These are phyloP conservation scores for Actenoides lindsayi DNA, from an alignment of 2,113 vertebrate species.

Conservation along the genomic window DNA sequence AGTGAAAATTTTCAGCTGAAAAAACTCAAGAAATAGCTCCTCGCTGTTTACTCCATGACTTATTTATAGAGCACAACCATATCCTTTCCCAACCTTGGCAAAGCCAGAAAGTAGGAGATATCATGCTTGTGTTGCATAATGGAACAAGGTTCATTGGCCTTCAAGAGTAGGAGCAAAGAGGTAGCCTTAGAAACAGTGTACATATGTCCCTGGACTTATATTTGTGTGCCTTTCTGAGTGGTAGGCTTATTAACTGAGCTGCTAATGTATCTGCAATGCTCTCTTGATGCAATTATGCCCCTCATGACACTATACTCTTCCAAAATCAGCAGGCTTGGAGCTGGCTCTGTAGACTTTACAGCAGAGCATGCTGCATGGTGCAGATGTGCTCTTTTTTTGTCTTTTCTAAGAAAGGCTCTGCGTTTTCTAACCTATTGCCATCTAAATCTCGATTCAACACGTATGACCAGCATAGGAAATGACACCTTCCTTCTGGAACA, in stretches of 20 bases:
- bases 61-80: not conserved
- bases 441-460: not conserved
- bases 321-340: not conserved
- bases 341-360: not conserved
- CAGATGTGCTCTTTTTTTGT: not conserved
- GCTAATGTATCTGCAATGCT: not conserved
- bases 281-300: rapidly evolving
- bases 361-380: not conserved
- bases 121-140: not conserved
- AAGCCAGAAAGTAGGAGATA: not conserved
- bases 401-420: not conserved
- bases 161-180: not conserved
- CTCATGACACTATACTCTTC: not conserved
- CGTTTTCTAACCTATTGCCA: not conserved
- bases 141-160: not conserved
- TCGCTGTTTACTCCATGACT: not conserved
- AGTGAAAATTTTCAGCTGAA: not conserved
- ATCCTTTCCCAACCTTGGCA: not conserved
- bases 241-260: not conserved
- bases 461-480: not conserved
- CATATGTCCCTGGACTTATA: not conserved
- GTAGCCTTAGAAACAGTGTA: not conserved
- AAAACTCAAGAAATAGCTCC: not conserved
- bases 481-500: not conserved
- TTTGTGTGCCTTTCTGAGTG: not conserved